These are phyloP conservation scores for Ptilodon capucinus DNA, from an alignment of 2,888 invertebrate species.

Conservation along the genomic window DNA sequence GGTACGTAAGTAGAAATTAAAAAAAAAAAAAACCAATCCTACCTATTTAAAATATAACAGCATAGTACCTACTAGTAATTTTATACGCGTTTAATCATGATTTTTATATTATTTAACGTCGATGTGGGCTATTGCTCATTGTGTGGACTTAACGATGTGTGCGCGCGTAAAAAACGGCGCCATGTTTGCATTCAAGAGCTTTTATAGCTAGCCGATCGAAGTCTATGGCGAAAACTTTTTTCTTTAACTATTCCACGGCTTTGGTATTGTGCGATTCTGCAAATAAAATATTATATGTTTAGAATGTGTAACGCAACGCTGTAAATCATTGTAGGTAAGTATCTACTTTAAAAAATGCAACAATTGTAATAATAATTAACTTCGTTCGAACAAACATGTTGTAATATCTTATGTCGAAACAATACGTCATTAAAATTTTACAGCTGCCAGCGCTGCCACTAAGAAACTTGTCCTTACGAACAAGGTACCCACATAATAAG, in stretches of 20 bases:
- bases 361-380: not conserved
- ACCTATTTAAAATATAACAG: too few relatives aligned
- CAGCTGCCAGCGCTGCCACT: not conserved
- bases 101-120: constrained; percentile 26
- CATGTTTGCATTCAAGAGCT: constrained; percentile 14
- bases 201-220: constrained; percentile 10
- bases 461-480: not conserved
- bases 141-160: constrained; percentile 32
- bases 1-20: too few relatives aligned
- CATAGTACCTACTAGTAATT: too few relatives aligned
- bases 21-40: too few relatives aligned
- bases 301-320: too few relatives aligned
- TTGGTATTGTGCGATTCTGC: not conserved
- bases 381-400: not conserved
- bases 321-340: too few relatives aligned
- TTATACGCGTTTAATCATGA: too few relatives aligned
- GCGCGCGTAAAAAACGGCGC: constrained; percentile 35
- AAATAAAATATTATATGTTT: too few relatives aligned
- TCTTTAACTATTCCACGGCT: not conserved
- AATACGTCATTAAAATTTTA: not conserved
- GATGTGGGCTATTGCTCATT: constrained; percentile 35
- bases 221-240: not conserved
- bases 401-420: not conserved
- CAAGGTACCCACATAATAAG: not conserved
- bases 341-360: too few relatives aligned